phyloP scores from a whole-genome alignment of 2,797 vertebrate genomes.

The Urocyon cinereoargenteus region DNA sequence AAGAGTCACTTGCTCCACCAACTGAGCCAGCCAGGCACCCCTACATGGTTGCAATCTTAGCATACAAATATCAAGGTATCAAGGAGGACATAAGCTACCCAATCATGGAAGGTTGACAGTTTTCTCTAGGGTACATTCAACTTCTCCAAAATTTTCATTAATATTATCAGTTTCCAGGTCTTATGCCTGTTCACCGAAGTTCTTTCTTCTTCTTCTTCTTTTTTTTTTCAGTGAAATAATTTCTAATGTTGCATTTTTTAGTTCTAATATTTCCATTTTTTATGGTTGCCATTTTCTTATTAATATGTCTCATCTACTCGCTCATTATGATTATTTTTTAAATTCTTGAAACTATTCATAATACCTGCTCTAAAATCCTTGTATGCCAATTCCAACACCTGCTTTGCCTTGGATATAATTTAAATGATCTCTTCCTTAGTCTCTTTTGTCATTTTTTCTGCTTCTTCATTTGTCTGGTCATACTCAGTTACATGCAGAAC shows the following conservation, averaged over 20 bases:
- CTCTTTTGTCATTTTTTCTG: neutral
- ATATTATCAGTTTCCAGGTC: neutral
- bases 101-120: neutral
- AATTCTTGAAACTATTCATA: conserved; percentile 1
- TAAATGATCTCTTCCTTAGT: neutral
- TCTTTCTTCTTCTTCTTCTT: neutral
- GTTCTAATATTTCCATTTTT: neutral
- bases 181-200: neutral
- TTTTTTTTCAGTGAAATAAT: neutral
- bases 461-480: neutral
- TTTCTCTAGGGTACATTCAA: neutral
- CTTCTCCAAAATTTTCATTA: neutral
- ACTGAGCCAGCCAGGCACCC: neutral
- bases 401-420: neutral
- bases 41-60: neutral
- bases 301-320: neutral
- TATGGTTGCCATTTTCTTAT: neutral
- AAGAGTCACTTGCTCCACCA: neutral
- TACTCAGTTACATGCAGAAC: neutral
- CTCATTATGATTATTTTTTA: neutral
- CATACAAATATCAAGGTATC: neutral
- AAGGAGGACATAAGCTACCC: neutral
- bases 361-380: neutral
- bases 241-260: neutral
- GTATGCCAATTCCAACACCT: neutral